Percentiles rank a stretch among this genome's conserved stretches.
These are phyloP conservation scores for Bellardia pandia DNA, from an alignment of 2,888 invertebrate genomes.

Conservation along the genomic window DNA sequence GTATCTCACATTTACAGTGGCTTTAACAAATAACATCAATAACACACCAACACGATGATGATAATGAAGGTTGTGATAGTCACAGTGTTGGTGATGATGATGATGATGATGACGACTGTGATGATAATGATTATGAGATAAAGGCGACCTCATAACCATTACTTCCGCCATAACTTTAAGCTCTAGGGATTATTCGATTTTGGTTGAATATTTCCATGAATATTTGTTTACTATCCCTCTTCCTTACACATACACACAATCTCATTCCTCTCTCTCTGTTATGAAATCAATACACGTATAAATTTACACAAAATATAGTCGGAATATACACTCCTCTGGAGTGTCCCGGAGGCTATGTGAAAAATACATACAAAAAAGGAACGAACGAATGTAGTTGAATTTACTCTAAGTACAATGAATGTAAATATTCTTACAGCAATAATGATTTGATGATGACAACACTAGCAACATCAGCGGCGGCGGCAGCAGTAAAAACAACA, in stretches of 20 bases:
- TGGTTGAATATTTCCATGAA: slow-evolving; percentile 62
- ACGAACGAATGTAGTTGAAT: slow-evolving; percentile 12
- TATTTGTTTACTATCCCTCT: slow-evolving; percentile 19
- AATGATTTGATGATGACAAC: slow-evolving; percentile 53
- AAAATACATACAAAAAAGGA: slow-evolving; percentile 19
- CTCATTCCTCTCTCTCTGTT: slow-evolving; percentile 21
- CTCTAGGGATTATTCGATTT: slow-evolving; percentile 66
- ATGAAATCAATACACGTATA: slow-evolving; percentile 71
- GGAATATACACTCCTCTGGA: slow-evolving; percentile 19
- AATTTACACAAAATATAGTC: slow-evolving; percentile 29
- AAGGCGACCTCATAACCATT: slow-evolving; percentile 68
- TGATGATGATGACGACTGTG: slow-evolving; percentile 32
- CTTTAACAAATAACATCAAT: slow-evolving; percentile 47
- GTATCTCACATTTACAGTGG: slow-evolving; percentile 65
- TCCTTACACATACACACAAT: background rate
- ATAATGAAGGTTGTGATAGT: slow-evolving; percentile 39
- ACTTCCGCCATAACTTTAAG: slow-evolving; percentile 68
- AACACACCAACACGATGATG: slow-evolving; percentile 28
- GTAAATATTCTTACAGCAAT: slow-evolving; percentile 58
- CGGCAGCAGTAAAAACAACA: slow-evolving; percentile 38
- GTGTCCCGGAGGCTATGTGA: slow-evolving; percentile 57
- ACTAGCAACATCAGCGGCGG: slow-evolving; percentile 15
- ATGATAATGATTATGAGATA: slow-evolving; percentile 44
- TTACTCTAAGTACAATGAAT: slow-evolving; percentile 62
- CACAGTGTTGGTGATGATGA: slow-evolving; percentile 30